Percentiles rank a stretch among this genome's conserved stretches.
phyloP scores from a whole-genome alignment of 2,113 vertebrate genomes.

The Chaenocephalus aceratus region DNA sequence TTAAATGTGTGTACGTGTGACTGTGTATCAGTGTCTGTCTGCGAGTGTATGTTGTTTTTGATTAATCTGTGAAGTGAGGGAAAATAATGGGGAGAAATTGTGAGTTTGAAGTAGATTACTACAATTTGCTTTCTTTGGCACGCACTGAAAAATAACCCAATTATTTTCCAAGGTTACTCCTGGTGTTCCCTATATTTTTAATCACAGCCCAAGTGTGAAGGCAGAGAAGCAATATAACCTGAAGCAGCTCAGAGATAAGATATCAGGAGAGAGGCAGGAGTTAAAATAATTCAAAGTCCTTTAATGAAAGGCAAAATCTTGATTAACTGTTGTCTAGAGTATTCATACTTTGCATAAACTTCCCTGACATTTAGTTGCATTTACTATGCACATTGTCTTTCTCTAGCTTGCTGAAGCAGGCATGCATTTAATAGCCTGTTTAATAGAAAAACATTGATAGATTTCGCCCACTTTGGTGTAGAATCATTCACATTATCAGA shows the following conservation, averaged over 20 bases:
- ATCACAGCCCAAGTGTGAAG: conserved; percentile 54
- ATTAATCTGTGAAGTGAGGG: conserved; percentile 54
- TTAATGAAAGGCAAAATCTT: conserved; percentile 62
- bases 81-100: conserved; percentile 65
- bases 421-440: background rate
- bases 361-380: conserved; percentile 20
- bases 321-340: conserved; percentile 48
- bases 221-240: conserved; percentile 28
- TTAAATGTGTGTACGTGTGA: conserved; percentile 2
- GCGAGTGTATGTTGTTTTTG: conserved; percentile 38
- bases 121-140: conserved; percentile 63
- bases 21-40: background rate
- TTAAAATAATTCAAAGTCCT: conserved; percentile 64
- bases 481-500: too few species aligned
- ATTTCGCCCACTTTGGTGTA: background rate
- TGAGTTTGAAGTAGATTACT: conserved; percentile 67
- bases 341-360: conserved; percentile 38
- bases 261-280: conserved; percentile 22
- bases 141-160: conserved; percentile 73
- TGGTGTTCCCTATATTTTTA: conserved; percentile 53
- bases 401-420: background rate
- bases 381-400: conserved; percentile 18
- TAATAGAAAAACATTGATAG: background rate
- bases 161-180: conserved; percentile 72
- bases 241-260: conserved; percentile 42